phyloP scores from a whole-genome alignment of 2,113 vertebrate genomes.

The Grallaria varia region DNA sequence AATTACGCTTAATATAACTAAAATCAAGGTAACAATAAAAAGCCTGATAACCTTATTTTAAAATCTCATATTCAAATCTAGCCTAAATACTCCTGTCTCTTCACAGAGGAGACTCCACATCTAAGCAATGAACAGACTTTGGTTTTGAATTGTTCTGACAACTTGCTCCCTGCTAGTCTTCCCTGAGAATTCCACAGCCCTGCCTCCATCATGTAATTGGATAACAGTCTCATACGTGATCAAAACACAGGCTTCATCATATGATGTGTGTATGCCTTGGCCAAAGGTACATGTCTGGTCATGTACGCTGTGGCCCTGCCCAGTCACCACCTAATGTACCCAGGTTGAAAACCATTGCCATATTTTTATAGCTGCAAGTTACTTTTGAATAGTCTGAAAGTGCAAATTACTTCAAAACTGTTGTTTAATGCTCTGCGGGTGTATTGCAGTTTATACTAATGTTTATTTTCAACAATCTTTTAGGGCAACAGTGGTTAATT shows the following conservation, averaged over 20 bases:
- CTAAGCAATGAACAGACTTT: not conserved
- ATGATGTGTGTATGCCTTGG: not conserved
- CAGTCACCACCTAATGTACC: not conserved
- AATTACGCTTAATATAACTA: not conserved
- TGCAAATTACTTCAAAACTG: not conserved
- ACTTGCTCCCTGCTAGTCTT: not conserved
- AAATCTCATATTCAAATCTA: not conserved
- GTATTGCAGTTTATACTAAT: not conserved
- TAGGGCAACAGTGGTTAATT: not conserved
- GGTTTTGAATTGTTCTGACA: not conserved
- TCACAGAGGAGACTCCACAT: not conserved
- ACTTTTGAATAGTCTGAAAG: not conserved
- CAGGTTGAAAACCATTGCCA: not conserved
- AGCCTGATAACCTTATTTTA: not conserved
- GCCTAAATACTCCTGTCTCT: not conserved
- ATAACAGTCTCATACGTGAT: not conserved
- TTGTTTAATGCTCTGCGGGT: not conserved
- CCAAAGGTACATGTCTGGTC: not conserved
- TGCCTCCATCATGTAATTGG: not conserved
- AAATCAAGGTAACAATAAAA: not conserved
- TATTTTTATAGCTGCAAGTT: not conserved
- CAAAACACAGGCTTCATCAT: not conserved
- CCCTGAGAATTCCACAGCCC: constrained; percentile 10
- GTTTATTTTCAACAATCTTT: not conserved
- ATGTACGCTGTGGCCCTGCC: not conserved